phyloP scores from a whole-genome alignment of 1,140 invertebrate genomes.

The Hyles vespertilio region DNA sequence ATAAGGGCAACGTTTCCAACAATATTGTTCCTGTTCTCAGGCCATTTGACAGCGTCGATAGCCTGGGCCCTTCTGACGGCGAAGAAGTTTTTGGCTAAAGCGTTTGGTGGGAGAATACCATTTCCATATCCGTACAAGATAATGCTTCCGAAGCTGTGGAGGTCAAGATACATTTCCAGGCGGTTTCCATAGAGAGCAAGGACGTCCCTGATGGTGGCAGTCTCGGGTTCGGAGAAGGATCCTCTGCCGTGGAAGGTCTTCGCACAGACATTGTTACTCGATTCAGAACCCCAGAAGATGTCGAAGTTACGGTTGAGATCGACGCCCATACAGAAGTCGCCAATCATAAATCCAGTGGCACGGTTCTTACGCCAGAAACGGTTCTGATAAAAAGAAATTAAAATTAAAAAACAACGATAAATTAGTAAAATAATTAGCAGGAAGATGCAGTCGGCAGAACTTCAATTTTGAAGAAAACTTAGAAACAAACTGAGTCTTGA shows the following conservation, averaged over 20 bases:
- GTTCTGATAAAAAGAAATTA: slow-evolving; percentile 33
- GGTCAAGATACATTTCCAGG: slow-evolving; percentile 76
- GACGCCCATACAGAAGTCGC: slow-evolving; percentile 70
- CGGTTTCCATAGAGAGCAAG: slow-evolving; percentile 45
- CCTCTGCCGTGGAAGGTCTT: slow-evolving; percentile 81
- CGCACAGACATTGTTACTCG: slow-evolving; percentile 76
- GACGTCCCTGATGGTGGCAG: slow-evolving; percentile 56
- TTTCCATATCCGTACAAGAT: slow-evolving; percentile 81
- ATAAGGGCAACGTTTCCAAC: slow-evolving; percentile 76
- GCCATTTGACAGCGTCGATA: slow-evolving; percentile 44
- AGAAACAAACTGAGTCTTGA: no score
- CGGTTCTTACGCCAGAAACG: slow-evolving; percentile 80
- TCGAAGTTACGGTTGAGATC: slow-evolving; percentile 81
- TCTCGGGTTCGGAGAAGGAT: slow-evolving; percentile 85
- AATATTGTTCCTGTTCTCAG: slow-evolving; percentile 53
- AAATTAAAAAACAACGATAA: no score
- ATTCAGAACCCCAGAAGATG: slow-evolving; percentile 69
- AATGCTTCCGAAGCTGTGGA: slow-evolving; percentile 81
- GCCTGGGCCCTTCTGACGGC: slow-evolving; percentile 59
- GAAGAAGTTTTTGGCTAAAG: slow-evolving; percentile 45
- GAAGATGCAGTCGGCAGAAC: no score
- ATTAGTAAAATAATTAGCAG: no score
- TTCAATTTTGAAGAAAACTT: no score
- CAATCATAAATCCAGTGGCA: slow-evolving; percentile 32
- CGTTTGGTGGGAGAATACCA: slow-evolving; percentile 69